Evolutionary conservation across 2,888 invertebrate species (phyloP).

Genomic region (Philhelius pedissequus): DNA sequence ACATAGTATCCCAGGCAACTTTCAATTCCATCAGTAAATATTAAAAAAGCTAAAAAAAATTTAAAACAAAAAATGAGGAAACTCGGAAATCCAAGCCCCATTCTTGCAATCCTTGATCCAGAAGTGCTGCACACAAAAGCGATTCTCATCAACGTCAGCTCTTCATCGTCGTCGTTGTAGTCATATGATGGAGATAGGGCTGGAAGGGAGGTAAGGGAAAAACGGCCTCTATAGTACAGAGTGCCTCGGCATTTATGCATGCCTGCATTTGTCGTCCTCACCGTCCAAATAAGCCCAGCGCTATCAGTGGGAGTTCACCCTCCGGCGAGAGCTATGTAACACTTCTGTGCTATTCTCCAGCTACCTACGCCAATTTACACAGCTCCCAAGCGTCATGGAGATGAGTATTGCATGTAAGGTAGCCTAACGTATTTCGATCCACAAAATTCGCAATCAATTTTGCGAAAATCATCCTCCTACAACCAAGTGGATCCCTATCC

Average conservation of each 20-base stretch:
- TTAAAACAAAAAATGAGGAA: slow-evolving; percentile 3
- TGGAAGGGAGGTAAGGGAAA: background rate
- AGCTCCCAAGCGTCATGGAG: slow-evolving; percentile 4
- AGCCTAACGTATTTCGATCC: slow-evolving; percentile 54
- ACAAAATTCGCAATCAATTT: slow-evolving; percentile 67
- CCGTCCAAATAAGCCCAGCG: background rate
- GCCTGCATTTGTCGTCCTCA: slow-evolving; percentile 18
- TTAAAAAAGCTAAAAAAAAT: background rate
- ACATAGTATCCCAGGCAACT: slow-evolving; percentile 12
- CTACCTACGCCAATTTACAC: slow-evolving; percentile 7
- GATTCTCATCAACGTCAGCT: slow-evolving; percentile 52
- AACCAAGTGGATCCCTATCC: background rate
- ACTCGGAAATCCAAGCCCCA: slow-evolving; percentile 24
- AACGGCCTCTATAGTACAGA: background rate
- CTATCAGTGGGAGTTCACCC: background rate
- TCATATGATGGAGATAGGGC: background rate
- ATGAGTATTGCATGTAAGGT: slow-evolving; percentile 46
- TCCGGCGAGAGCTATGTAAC: slow-evolving; percentile 30
- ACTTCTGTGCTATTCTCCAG: slow-evolving; percentile 26
- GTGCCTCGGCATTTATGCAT: slow-evolving; percentile 2
- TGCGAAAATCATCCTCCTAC: slow-evolving; percentile 55
- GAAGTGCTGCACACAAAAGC: slow-evolving; percentile 41
- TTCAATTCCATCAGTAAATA: slow-evolving; percentile 40
- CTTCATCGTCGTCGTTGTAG: background rate
- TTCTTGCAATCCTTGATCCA: slow-evolving; percentile 39